Evolutionary conservation across 1,140 invertebrate genomes (phyloP), one percentile per base, ranked within the genome.

Genomic region (Bombus cullumanus): DNA sequence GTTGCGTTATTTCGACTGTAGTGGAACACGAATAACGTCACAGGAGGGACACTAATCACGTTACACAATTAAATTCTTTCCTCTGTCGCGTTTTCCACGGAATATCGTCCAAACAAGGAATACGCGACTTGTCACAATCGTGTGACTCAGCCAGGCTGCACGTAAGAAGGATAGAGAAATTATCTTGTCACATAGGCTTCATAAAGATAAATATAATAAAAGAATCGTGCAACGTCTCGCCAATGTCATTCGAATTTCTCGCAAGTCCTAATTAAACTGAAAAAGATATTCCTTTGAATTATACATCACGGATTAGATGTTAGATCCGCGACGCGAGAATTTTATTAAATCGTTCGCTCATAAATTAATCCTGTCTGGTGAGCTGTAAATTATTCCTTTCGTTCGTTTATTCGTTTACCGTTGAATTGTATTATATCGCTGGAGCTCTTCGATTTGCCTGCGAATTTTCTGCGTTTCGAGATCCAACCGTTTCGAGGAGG

Each of bases 401-500:
- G 47, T 53, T 53, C 18, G 47, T 53, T 53, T 53, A 6, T 53
- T 53, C 47, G 5, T 53, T 53, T 8, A 2, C 18, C 47, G 1
- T 53, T 22, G 5, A 53, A 53, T 53, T 53, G 6, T 6, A 22
- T 53, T 22, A 8, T 6, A 6, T 18, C 47, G 15, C 5, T 53
- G 0, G 47, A 6, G 6, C 6, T 53, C 15, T 18, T 8, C 43
- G 43, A 47, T 47, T 47, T 47, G 12, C 15, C 43, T 47, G 43
- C 43, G 43, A 18, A 5, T 5, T 5, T 18, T 6, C 18, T 2
- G 18, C 59, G 2, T 66, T 18, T 31, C 15, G 15, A 66, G 13
- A 31, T 13, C 12, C 28, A 4, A 4, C 8, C 28, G 8, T 4
- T 4, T 28, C 25, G 12, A 12, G 3, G 0, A 13, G 10, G 0